phyloP scores from a whole-genome alignment of 2,888 invertebrate species.

The Bedellia somnulentella region DNA sequence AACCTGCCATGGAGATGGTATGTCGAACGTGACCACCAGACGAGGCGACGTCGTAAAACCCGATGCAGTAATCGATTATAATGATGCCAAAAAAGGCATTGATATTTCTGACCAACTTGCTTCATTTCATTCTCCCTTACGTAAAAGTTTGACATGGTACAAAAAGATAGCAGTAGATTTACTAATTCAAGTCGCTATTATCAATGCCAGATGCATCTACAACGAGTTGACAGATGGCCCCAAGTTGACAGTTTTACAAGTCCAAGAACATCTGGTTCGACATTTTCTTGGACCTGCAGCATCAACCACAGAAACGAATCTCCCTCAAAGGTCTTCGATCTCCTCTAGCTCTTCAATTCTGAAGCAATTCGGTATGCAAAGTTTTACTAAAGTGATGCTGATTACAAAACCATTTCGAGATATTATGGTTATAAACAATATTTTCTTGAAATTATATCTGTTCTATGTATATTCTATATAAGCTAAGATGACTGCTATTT shows the following conservation, averaged over 20 bases:
- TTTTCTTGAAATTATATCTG: too few relatives aligned
- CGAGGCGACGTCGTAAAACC: conserved; percentile 6
- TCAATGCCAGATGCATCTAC: conserved; percentile 11
- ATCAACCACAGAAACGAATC: conserved; percentile 10
- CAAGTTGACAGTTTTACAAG: conserved; percentile 10
- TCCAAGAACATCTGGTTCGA: conserved; percentile 10
- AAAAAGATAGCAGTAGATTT: conserved; percentile 11
- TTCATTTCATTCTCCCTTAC: conserved; percentile 10
- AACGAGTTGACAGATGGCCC: conserved; percentile 6
- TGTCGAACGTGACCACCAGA: conserved; percentile 7
- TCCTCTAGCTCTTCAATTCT: too few relatives aligned
- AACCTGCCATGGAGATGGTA: conserved; percentile 11
- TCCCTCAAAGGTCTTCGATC: too few relatives aligned
- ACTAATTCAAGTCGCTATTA: conserved; percentile 8
- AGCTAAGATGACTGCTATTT: too few relatives aligned
- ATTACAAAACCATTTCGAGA: too few relatives aligned
- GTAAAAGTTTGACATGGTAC: conserved; percentile 11
- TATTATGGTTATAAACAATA: too few relatives aligned
- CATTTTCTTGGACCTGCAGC: conserved; percentile 6
- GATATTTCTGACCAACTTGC: conserved; percentile 11
- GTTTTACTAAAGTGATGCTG: too few relatives aligned
- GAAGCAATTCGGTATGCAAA: too few relatives aligned
- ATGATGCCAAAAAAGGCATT: conserved; percentile 12
- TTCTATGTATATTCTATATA: too few relatives aligned
- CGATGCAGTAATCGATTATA: conserved; percentile 10